These are phyloP conservation scores for Girardia tigrina DNA, from an alignment of 2,888 invertebrate genomes.

Conservation along the genomic window DNA sequence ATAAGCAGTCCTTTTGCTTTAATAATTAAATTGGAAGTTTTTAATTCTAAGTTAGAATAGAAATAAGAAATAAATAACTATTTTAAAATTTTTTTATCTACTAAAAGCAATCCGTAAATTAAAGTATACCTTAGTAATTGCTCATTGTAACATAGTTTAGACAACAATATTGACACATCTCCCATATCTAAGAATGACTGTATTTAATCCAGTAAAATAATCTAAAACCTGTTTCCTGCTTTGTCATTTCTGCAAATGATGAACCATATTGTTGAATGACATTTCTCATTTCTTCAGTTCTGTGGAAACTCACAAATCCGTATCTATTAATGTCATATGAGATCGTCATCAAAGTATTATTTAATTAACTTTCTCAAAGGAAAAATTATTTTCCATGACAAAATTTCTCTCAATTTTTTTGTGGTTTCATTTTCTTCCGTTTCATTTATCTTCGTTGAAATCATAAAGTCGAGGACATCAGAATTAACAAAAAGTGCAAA, in stretches of 20 bases:
- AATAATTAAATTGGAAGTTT: too few relatives aligned
- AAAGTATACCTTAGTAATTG: slow-evolving; percentile 17
- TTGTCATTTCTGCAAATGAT: background rate
- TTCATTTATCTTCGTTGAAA: background rate
- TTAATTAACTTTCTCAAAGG: slow-evolving; percentile 12
- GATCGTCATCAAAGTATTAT: background rate
- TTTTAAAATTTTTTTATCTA: too few relatives aligned
- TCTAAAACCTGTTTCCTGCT: background rate
- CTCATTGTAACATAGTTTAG: background rate
- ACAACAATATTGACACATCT: background rate
- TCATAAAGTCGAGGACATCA: background rate
- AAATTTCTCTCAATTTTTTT: background rate
- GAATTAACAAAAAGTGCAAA: slow-evolving; percentile 1
- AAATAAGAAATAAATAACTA: too few relatives aligned
- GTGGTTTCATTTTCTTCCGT: background rate
- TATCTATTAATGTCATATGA: too few relatives aligned
- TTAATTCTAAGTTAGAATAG: too few relatives aligned
- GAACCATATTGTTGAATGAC: background rate
- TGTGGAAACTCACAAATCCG: background rate
- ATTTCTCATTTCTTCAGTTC: background rate
- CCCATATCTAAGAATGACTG: background rate
- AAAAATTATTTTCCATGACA: background rate
- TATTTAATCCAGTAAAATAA: too few relatives aligned
- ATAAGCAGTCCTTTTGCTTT: too few relatives aligned
- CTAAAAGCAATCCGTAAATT: too few relatives aligned